These are phyloP conservation scores for Austrofundulus limnaeus DNA, from an alignment of 2,113 vertebrate genomes.

Conservation along the genomic window DNA sequence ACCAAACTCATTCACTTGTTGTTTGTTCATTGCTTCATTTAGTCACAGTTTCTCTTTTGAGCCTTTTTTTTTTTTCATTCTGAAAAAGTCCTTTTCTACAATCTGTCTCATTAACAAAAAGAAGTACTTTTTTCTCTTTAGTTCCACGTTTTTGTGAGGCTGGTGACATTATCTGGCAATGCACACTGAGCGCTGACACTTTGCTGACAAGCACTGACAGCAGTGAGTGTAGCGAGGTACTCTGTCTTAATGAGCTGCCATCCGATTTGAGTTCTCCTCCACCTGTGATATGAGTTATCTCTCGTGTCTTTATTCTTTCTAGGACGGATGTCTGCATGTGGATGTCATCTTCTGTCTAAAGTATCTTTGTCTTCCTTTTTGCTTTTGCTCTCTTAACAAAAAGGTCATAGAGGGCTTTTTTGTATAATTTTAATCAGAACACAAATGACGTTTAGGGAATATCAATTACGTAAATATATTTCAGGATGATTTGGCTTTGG, in stretches of 20 bases:
- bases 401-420: background rate
- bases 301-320: constrained; percentile 28
- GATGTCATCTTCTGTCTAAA: constrained; percentile 5
- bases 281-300: constrained; percentile 43
- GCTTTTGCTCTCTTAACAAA: background rate
- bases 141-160: constrained; percentile 32
- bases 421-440: background rate
- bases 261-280: constrained; percentile 38
- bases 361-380: constrained; percentile 2
- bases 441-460: background rate
- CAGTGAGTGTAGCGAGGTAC: constrained; percentile 36
- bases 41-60: constrained; percentile 18
- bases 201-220: constrained; percentile 51
- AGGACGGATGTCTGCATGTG: background rate
- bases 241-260: constrained; percentile 71
- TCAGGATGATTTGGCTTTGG: no score
- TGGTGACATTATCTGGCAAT: constrained; percentile 55
- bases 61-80: constrained; percentile 9
- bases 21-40: background rate
- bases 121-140: constrained; percentile 26
- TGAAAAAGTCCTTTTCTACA: constrained; percentile 31
- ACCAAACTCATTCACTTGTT: constrained; percentile 1
- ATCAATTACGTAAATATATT: no score
- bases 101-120: constrained; percentile 59
- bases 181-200: constrained; percentile 40